A percentile compares a stretch with the other conserved stretches of the same genome.
Evolutionary conservation across 2,888 invertebrate species (phyloP).

Genomic region (Xylophagus ater): DNA sequence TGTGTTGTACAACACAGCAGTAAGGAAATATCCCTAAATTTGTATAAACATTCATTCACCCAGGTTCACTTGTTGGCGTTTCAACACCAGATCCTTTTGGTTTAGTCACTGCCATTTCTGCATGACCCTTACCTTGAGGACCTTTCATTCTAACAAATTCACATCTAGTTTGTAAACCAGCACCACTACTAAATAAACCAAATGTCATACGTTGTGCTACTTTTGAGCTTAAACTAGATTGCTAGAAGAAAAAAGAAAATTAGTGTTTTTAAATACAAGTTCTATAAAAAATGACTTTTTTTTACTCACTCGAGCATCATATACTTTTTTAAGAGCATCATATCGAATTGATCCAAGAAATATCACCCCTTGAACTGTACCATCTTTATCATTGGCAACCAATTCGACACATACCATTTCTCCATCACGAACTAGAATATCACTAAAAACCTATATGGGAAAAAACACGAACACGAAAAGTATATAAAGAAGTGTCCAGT

Average conservation of each 20-base stretch:
- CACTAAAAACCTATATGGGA: slow-evolving; percentile 92
- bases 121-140: slow-evolving; percentile 90
- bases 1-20: too few species aligned
- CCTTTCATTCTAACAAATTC: slow-evolving; percentile 99
- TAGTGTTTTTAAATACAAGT: not conserved
- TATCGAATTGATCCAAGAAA: slow-evolving; percentile 96
- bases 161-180: slow-evolving; percentile 65
- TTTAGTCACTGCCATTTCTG: slow-evolving; percentile 95
- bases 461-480: not conserved
- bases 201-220: slow-evolving; percentile 94
- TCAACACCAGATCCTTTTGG: slow-evolving; percentile 86
- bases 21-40: too few species aligned
- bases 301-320: slow-evolving; percentile 77
- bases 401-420: slow-evolving; percentile 99
- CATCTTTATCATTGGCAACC: slow-evolving; percentile 82
- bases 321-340: slow-evolving; percentile 93
- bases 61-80: slow-evolving; percentile 87
- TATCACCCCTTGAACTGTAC: slow-evolving; percentile 80
- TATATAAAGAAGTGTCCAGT: not conserved
- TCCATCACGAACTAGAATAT: slow-evolving; percentile 92
- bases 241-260: slow-evolving; percentile 33
- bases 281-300: too few species aligned
- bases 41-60: slow-evolving; percentile 42
- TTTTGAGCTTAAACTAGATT: slow-evolving; percentile 88
- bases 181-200: slow-evolving; percentile 68